Conservation (phyloP, 2,888 invertebrate species). For the Schrankia costaestrigalis region DNA sequence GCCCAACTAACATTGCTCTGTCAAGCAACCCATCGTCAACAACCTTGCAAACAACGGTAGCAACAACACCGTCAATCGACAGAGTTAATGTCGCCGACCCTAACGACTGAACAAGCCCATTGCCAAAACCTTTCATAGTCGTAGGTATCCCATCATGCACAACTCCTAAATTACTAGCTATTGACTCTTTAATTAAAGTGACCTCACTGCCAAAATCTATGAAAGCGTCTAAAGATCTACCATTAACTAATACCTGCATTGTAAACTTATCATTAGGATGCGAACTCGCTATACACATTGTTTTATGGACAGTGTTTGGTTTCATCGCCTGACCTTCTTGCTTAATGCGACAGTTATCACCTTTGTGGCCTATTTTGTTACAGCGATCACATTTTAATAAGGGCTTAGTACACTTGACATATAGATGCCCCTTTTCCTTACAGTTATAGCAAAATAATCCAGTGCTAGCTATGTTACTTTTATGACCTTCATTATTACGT, state of each 20-base stretch:
- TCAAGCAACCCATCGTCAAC: constrained; percentile 2
- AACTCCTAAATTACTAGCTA: neutral
- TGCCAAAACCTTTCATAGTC: constrained; percentile 3
- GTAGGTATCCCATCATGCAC: neutral
- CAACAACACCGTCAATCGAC: neutral
- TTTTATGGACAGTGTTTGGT: neutral
- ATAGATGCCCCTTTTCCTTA: constrained; percentile 9
- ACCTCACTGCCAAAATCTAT: constrained; percentile 9
- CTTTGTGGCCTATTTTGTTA: constrained; percentile 6
- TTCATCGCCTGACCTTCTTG: too few relatives aligned
- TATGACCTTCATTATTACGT: neutral
- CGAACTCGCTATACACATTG: constrained; percentile 1
- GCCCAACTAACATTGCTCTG: neutral
- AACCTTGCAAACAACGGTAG: neutral
- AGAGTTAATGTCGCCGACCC: neutral
- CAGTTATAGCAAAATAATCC: constrained; percentile 8
- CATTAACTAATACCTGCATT: constrained; percentile 1
- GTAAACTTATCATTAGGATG: constrained; percentile 1
- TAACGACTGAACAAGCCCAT: neutral
- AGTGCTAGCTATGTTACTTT: neutral
- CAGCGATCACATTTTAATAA: constrained; percentile 1
- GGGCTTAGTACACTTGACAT: constrained; percentile 4
- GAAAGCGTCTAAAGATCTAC: neutral
- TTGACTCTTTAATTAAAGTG: neutral
- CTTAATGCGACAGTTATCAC: neutral